Evolutionary conservation across 2,113 vertebrate species (phyloP), one percentile per base, ranked within the genome.

Genomic region (Panurus biarmicus): DNA sequence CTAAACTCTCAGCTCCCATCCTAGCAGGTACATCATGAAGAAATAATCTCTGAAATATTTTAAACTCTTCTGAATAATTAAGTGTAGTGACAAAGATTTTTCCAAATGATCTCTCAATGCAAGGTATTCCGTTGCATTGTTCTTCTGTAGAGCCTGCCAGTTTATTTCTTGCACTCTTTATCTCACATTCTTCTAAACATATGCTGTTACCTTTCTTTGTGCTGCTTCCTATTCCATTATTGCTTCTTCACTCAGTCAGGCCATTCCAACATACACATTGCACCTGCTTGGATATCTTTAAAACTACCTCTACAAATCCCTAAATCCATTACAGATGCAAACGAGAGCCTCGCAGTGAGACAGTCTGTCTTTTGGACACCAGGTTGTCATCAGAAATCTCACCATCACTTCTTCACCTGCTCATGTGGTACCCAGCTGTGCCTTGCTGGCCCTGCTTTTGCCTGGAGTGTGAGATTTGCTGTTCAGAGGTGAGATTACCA

Each of bases 371-470:
- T 95, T 72, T 84, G 67, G 91, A 96, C 83, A 95, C 94, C 81
- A 80, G 40, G 51, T 75, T 97, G 95, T 97, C 94, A 93, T 91
- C 86, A 94, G 21, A 81, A 94, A 70, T 91, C 89, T 97, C 94
- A 84, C 54, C 65, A 64, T 90, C 84, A 79, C 90, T 92, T 94
- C 91, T 95, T 95, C 86, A 93, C 78, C 95, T 96, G 86, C 91
- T 96, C 96, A 97, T 86, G 91, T 97, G 96, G 90, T 89, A 62
- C 85, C 91, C 96, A 97, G 95, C 94, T 97, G 95, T 89, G 76
- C 47, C 64, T 92, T 87, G 61, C 36, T 94, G 91, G 87, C 64
- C 65, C 57, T 38, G 42, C 21, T 19, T 81, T 94, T 85, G 54
- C 51, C 45, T 94, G 29, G 14, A 74, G 66, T 53, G 23, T 57